These are phyloP conservation scores for Pammene fasciana DNA, from an alignment of 2,888 invertebrate species.

Conservation along the genomic window DNA sequence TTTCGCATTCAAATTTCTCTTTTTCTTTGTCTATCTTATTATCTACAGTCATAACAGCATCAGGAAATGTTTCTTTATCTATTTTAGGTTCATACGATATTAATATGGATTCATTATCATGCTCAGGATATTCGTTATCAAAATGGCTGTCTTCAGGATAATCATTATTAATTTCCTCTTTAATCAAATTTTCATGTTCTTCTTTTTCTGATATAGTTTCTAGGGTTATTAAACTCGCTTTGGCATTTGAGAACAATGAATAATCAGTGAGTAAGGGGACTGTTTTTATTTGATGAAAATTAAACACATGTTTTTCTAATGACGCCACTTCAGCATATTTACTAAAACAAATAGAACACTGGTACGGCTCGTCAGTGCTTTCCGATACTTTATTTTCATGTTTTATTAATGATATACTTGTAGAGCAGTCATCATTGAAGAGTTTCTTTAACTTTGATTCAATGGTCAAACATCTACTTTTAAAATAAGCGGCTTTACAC, in stretches of 20 bases:
- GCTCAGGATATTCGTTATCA: constrained; percentile 44
- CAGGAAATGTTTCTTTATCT: constrained; percentile 5
- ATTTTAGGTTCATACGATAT: constrained; percentile 32
- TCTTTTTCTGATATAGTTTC: constrained; percentile 38
- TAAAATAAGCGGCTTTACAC: constrained; percentile 65
- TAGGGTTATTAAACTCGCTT: constrained; percentile 30
- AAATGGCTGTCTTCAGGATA: constrained; percentile 33
- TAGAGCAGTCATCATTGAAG: constrained; percentile 43
- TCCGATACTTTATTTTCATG: constrained; percentile 40
- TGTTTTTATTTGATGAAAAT: constrained; percentile 41
- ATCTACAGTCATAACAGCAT: background rate
- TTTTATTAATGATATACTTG: constrained; percentile 23
- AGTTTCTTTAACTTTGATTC: constrained; percentile 60
- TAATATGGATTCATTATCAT: constrained; percentile 43
- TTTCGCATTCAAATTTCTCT: constrained; percentile 37
- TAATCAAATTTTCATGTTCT: constrained; percentile 35
- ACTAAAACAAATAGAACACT: constrained; percentile 47
- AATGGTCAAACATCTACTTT: constrained; percentile 65
- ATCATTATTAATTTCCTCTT: constrained; percentile 41
- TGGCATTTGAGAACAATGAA: constrained; percentile 23
- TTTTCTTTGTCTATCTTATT: constrained; percentile 28
- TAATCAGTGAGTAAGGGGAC: constrained; percentile 42
- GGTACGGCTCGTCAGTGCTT: constrained; percentile 41
- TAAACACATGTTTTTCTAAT: constrained; percentile 46
- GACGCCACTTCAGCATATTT: constrained; percentile 44